A percentile compares a stretch with the other conserved stretches of the same genome.
phyloP scores from a whole-genome alignment of 2,888 invertebrate species.

The Stegophylla sp. region DNA sequence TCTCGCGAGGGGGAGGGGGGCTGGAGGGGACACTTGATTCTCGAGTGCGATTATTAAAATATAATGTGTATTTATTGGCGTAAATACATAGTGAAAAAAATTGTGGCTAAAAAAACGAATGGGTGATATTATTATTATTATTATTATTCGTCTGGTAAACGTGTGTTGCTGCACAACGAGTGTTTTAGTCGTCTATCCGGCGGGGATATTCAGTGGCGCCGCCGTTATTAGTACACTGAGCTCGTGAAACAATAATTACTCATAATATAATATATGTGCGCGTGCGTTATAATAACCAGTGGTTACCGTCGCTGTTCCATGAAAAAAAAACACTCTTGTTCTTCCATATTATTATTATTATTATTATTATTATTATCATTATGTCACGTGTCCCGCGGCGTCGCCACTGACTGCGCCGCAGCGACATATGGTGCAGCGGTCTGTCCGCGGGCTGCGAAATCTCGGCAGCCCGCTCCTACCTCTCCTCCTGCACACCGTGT shows the following conservation, averaged over 20 bases:
- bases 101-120: too few species aligned
- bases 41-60: too few species aligned
- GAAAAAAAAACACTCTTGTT: conserved; percentile 5
- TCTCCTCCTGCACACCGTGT: not conserved
- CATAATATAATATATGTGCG: not conserved
- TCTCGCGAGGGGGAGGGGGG: too few species aligned
- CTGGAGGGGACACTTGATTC: too few species aligned
- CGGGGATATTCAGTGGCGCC: not conserved
- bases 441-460: conserved; percentile 41
- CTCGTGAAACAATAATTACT: not conserved
- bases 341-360: not conserved
- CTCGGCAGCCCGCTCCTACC: not conserved
- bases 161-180: too few species aligned
- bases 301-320: not conserved
- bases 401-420: not conserved
- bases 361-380: not conserved
- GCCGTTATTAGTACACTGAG: not conserved
- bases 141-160: too few species aligned
- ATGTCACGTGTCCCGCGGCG: conserved; percentile 30
- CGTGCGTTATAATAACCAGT: not conserved
- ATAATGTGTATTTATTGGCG: too few species aligned
- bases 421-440: conserved; percentile 49
- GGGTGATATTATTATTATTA: too few species aligned
- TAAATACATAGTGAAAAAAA: too few species aligned
- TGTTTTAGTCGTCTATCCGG: not conserved